Base-by-base conservation (phyloP, 2,888 invertebrate genomes). In the Caenorhabditis sp. region DNA sequence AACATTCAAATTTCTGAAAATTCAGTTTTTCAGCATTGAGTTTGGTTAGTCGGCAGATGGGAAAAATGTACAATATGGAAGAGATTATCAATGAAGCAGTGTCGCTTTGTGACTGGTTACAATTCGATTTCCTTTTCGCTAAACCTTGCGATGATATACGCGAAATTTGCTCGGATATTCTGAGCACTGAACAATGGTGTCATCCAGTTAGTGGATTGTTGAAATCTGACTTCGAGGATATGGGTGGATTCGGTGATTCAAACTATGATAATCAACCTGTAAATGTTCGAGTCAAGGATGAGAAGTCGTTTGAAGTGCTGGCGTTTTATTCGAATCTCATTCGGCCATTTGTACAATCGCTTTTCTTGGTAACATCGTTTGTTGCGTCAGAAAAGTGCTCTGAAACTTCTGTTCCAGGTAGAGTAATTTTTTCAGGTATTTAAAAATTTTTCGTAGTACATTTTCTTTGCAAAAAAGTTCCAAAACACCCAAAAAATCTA, bases 301-400 rank as follows among this genome's bases (percentile, higher is more conserved):
- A 63, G 10, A 26, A 58, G 36, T 60, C 59, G 5, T 58, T 26
- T n/a, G 68, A 72, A 10, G 50, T 70, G 10, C 52, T 84, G 5
- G 23, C 61, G 7, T 86, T 85, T 65, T 83, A 80, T 59, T 72
- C 83, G 14, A 83, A 84, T 67, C 72, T 85, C 36, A 68, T 85
- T 14, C 72, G 80, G 0, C 85, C 84, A 27, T 85, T 85, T 67
- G 27, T 85, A 21, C 80, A 82, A 58, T 81, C 84, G 3, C 66
- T 84, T 7, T 78, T 63, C 25, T 58, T 85, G 49, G 74, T 82
- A 1, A 61, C 65, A 4, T 50, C 54, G 5, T 68, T 63, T 38
- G 43, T 56, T 38, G 31, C 56, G 14, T 61, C 53, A 8, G 67
- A 67, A 36, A 69, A 21, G 50, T 64, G 64, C 27, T n/a, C 61